Evolutionary conservation across 2,113 vertebrate genomes (phyloP).

Genomic region (Upupa epops): DNA sequence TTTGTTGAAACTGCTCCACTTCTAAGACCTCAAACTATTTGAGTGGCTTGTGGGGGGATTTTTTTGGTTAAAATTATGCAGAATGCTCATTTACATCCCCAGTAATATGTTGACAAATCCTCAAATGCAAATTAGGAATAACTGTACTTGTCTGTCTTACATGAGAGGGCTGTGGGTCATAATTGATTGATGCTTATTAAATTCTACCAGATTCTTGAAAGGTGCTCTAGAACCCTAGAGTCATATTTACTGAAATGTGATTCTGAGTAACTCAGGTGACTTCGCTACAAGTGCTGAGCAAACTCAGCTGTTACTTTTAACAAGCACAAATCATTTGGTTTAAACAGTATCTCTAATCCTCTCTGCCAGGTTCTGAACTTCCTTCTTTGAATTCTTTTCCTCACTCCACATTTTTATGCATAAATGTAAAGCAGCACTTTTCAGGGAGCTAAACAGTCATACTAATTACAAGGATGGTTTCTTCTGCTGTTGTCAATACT

Average conservation of each 20-base stretch:
- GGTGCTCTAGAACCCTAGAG: background rate
- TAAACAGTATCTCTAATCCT: background rate
- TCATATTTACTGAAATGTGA: background rate
- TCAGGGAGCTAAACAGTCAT: background rate
- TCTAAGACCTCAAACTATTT: background rate
- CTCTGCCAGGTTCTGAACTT: background rate
- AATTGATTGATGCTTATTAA: constrained; percentile 1
- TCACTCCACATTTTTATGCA: background rate
- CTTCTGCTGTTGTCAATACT: background rate
- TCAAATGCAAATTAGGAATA: background rate
- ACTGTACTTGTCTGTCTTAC: background rate
- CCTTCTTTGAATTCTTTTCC: background rate
- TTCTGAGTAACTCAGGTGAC: background rate
- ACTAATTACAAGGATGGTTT: background rate
- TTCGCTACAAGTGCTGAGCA: background rate
- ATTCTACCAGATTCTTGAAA: constrained; percentile 16
- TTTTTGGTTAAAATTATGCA: background rate
- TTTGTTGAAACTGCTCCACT: background rate
- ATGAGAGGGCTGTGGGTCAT: background rate
- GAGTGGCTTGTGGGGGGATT: background rate
- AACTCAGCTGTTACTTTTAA: background rate
- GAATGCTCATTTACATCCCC: background rate
- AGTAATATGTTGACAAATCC: background rate
- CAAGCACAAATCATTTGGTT: background rate
- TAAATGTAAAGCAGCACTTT: background rate